Base-by-base conservation (phyloP, 2,797 vertebrate genomes). In the Diplodus sargus region DNA sequence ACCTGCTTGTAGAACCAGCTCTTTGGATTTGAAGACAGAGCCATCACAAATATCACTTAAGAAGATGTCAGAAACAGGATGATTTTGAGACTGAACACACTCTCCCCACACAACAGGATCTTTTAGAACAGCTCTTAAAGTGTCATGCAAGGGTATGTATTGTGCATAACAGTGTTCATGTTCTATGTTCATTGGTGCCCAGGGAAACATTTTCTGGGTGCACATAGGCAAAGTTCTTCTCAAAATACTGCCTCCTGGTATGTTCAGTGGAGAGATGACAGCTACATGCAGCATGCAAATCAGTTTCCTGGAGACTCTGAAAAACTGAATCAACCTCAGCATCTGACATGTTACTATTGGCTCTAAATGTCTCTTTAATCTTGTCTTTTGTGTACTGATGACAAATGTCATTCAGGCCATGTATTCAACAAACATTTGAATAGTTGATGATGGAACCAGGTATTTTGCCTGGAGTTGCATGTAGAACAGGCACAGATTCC, bases 221-320 rank as follows among this genome's bases (percentile, higher is more conserved):
- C 63, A 85, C 71, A 83, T 78, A 80, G 15, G 42, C 28, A 70
- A 83, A 83, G 60, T 78, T 69, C 28, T 59, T 81, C 54, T 69
- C 5, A 74, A 82, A 52, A 52, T 52, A 52, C 20, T 22, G 51
- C 51, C 51, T 52, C 20, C 51, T 22, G 20, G 6, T n/a, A 43
- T 87, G 63, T 61, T 85, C 57, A 42, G 70, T 83, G 16, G 59
- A 66, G 0, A 83, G 73, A 10, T 28, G 56, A 69, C 49, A 48
- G 39, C 76, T 82, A 70, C 79, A 75, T 48, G 53, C 10, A 67
- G 76, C 25, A 77, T 82, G 72, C 65, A 87, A 64, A 81, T 85
- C 79, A 53, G 53, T 39, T 45, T 57, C 78, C 14, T 43, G 49
- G 22, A 84, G 49, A 70, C 23, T 63, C 51, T 51, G 18, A n/a